Evolutionary conservation across 2,113 vertebrate species (phyloP).

Genomic region (Myiozetetes cayanensis): DNA sequence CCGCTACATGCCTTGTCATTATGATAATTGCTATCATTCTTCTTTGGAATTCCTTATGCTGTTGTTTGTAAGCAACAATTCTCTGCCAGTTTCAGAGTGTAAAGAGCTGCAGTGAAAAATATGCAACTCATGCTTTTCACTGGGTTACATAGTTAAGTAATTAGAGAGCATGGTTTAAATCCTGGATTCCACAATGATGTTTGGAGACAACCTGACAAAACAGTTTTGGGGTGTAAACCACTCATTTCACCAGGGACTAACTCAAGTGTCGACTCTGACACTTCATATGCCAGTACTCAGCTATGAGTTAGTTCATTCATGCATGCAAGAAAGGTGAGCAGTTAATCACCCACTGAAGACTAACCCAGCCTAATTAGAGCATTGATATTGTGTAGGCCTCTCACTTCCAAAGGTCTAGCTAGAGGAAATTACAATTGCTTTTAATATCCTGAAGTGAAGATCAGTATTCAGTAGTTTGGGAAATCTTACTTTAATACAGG

Average conservation of each 20-base stretch:
- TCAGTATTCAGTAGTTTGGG: neutral
- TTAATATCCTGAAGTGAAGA: neutral
- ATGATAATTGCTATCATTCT: conserved; percentile 58
- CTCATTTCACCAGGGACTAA: neutral
- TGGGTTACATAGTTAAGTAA: neutral
- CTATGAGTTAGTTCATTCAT: neutral
- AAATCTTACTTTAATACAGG: neutral
- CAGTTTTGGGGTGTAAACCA: neutral
- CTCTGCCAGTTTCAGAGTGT: conserved; percentile 20
- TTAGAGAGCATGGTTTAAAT: neutral
- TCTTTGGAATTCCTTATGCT: conserved; percentile 31
- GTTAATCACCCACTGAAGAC: neutral
- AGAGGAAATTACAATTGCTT: neutral
- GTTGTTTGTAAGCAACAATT: conserved; percentile 59
- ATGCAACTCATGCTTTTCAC: neutral
- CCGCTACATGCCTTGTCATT: conserved; percentile 38
- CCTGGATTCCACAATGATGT: neutral
- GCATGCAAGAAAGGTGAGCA: neutral
- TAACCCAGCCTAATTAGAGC: neutral
- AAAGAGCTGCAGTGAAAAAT: conserved; percentile 43
- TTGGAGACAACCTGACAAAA: neutral
- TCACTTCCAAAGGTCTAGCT: neutral
- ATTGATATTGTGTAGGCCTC: neutral
- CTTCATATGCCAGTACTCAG: neutral
- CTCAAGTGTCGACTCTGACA: neutral